phyloP scores from a whole-genome alignment of 1,140 invertebrate genomes.

The Trichogramma pretiosum region DNA sequence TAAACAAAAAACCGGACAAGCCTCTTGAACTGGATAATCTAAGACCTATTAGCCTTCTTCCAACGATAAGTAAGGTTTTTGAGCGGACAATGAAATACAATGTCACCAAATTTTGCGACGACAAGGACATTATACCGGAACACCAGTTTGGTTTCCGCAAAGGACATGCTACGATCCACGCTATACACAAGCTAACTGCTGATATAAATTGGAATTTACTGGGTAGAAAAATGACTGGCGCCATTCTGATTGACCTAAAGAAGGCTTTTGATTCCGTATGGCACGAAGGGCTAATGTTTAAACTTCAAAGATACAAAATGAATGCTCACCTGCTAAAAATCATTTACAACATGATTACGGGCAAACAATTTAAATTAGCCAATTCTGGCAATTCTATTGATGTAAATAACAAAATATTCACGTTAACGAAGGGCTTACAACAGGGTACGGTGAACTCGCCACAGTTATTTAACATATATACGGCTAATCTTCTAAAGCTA shows the following conservation, averaged over 20 bases:
- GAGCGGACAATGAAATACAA: slow-evolving; percentile 1
- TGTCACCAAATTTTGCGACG: not conserved
- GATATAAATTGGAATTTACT: slow-evolving; percentile 6
- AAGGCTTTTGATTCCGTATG: not conserved
- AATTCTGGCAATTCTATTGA: not conserved
- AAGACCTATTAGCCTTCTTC: slow-evolving; percentile 18
- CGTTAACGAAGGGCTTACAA: too few relatives aligned
- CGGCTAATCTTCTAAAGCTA: not conserved
- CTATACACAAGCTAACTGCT: slow-evolving; percentile 9
- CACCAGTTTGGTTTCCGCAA: slow-evolving; percentile 20
- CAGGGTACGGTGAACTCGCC: slow-evolving; percentile 14
- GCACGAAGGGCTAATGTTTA: not conserved
- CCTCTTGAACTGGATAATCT: slow-evolving; percentile 1
- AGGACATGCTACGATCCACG: slow-evolving; percentile 14
- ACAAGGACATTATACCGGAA: slow-evolving; percentile 14
- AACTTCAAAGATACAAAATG: not conserved
- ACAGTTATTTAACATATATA: slow-evolving; percentile 18
- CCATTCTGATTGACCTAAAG: not conserved
- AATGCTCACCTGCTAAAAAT: not conserved
- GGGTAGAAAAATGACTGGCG: not conserved
- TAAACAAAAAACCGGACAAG: slow-evolving; percentile 20
- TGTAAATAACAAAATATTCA: too few relatives aligned
- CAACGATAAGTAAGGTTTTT: not conserved
- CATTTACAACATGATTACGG: not conserved
- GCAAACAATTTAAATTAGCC: not conserved